Base-by-base conservation (phyloP, 92 coral and sea anemone genomes). In the Phenganax subtilis region DNA sequence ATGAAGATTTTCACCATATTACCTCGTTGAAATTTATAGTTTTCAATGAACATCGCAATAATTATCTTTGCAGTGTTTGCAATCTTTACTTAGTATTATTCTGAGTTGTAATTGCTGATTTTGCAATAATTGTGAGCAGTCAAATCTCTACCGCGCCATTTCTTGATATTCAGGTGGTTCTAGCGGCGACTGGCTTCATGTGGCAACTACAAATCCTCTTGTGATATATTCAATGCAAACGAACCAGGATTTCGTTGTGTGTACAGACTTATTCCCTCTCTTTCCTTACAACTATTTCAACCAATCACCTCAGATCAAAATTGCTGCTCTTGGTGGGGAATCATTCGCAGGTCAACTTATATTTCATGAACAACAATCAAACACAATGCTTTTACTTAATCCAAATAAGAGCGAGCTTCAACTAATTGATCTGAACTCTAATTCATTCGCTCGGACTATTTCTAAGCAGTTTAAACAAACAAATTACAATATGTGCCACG, bases 161-260 rank as follows among this genome's bases (percentile, higher is more conserved):
- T 57, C 51, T 47, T 72, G 2, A 16, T 53, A 17, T 79, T 51
- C 56, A 94, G 98, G 97, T 55, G 92, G 85, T 72, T 84, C 69
- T 31, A 87, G 88, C 27, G 97, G 98, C 29, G 98, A 94, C 86
- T 94, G 98, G 98, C 80, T 94, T 57, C 97, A 94, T 80, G 76
- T 86, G 68, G 84, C 91, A 79, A 91, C 98, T 29, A 81, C 90
- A 25, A 90, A 87, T 83, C 98, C 98, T 11, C 89, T 94, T 54
- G 89, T 93, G 0, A 92, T 92, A 75, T 86, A 88, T 77, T 94
- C 98, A 7, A 86, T 85, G 79, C 97, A 94, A 80, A 73, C 93
- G 72, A 92, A 86, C 84, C 93, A 94, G 75, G 92, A 94, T 85
- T 75, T 94, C 8, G 92, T 86, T 54, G 28, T 86, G 37, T 81